Percentiles rank a stretch among this genome's conserved stretches.
These are phyloP conservation scores for Hetaerina titia DNA, from an alignment of 2,888 invertebrate species.

Conservation along the genomic window DNA sequence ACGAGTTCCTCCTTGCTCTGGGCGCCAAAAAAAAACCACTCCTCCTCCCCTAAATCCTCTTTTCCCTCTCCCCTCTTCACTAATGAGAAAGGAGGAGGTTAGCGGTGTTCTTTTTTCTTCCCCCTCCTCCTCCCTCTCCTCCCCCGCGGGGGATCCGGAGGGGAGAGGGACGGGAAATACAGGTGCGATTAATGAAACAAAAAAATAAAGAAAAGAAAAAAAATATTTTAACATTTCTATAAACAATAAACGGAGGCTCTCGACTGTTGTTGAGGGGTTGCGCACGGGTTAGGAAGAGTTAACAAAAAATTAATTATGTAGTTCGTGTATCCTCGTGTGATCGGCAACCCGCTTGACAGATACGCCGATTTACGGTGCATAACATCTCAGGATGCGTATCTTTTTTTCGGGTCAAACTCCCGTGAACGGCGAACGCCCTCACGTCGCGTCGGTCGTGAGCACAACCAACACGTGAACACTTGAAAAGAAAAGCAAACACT, in stretches of 20 bases:
- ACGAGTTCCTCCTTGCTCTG: slow-evolving; percentile 48
- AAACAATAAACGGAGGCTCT: not conserved
- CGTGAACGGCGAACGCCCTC: too few species aligned
- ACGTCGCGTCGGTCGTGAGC: too few species aligned
- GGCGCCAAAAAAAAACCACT: slow-evolving; percentile 21
- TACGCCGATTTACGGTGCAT: not conserved
- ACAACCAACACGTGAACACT: too few species aligned
- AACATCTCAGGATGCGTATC: slow-evolving; percentile 8
- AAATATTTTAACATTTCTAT: too few species aligned
- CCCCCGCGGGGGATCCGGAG: not conserved
- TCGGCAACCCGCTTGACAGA: not conserved
- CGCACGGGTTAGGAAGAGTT: not conserved
- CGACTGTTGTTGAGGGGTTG: not conserved
- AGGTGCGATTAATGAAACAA: slow-evolving; percentile 41
- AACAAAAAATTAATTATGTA: not conserved
- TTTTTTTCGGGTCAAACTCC: not conserved
- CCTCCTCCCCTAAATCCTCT: slow-evolving; percentile 44
- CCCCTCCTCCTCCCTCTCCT: not conserved
- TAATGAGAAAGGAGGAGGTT: slow-evolving; percentile 63
- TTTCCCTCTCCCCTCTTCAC: slow-evolving; percentile 4
- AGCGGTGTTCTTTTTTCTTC: not conserved
- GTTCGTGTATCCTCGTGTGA: slow-evolving; percentile 17
- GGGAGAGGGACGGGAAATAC: not conserved
- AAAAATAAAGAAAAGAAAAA: not conserved
- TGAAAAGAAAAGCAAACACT: too few species aligned